phyloP scores from a whole-genome alignment of 2,888 invertebrate species.

The Nomada ruficornis region DNA sequence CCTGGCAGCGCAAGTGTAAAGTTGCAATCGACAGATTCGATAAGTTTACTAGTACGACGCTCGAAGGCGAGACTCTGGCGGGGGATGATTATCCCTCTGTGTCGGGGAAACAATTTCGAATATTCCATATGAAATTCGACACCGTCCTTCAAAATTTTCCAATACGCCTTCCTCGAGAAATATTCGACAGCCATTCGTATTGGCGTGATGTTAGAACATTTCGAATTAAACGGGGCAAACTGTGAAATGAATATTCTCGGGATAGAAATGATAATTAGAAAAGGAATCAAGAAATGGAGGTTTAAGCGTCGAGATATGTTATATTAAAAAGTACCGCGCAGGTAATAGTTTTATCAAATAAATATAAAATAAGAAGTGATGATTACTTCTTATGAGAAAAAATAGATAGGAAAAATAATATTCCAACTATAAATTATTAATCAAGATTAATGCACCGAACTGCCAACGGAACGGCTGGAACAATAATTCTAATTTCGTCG shows the following conservation, averaged over 20 bases:
- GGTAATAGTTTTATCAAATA: no score
- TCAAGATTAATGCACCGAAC: no score
- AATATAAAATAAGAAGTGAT: no score
- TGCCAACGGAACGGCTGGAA: no score
- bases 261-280: not conserved
- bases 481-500: not conserved
- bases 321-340: no score
- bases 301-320: no score
- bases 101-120: not conserved
- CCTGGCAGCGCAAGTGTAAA: slow-evolving; percentile 26
- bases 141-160: not conserved
- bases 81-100: slow-evolving; percentile 16
- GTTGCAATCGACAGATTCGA: slow-evolving; percentile 32
- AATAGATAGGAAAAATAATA: no score
- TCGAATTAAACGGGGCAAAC: slow-evolving; percentile 21
- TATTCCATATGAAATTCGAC: slow-evolving; percentile 14
- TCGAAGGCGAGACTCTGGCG: not conserved
- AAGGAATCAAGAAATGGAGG: not conserved
- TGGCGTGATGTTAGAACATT: not conserved
- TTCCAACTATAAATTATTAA: no score
- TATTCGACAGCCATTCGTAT: not conserved
- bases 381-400: no score
- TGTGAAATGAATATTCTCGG: slow-evolving; percentile 28
- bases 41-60: slow-evolving; percentile 40
- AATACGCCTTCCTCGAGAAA: slow-evolving; percentile 1